Conservation (phyloP, 2,888 invertebrate genomes). For the Harpagoxenus sublaevis region DNA sequence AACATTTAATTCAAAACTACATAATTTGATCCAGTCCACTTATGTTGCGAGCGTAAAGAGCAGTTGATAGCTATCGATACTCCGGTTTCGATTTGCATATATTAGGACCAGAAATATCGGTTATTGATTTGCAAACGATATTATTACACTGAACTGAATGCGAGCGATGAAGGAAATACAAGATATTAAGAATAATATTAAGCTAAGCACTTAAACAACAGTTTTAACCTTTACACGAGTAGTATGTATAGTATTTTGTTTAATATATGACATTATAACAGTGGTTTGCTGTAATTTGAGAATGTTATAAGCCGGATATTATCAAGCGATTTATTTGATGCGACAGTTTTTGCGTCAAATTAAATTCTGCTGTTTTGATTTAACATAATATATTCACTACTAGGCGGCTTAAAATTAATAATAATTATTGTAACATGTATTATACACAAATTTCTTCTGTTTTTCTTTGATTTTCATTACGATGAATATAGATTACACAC, state of each 20-base stretch:
- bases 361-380: not conserved
- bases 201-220: not conserved
- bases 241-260: no score
- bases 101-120: not conserved
- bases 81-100: not conserved
- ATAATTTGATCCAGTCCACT: not conserved
- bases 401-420: not conserved
- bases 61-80: not conserved
- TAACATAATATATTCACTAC: not conserved
- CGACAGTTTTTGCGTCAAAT: not conserved
- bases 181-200: not conserved
- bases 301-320: slow-evolving; percentile 17
- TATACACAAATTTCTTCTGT: not conserved
- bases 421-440: not conserved
- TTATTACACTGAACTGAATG: not conserved
- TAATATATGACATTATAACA: slow-evolving; percentile 12
- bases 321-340: not conserved
- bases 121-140: not conserved
- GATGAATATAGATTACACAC: not conserved
- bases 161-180: not conserved
- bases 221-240: not conserved
- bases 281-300: slow-evolving; percentile 21
- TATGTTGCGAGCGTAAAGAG: not conserved
- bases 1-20: not conserved
- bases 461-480: not conserved